Conservation (phyloP, 2,888 invertebrate genomes). For the Caradrina clavipalpis region DNA sequence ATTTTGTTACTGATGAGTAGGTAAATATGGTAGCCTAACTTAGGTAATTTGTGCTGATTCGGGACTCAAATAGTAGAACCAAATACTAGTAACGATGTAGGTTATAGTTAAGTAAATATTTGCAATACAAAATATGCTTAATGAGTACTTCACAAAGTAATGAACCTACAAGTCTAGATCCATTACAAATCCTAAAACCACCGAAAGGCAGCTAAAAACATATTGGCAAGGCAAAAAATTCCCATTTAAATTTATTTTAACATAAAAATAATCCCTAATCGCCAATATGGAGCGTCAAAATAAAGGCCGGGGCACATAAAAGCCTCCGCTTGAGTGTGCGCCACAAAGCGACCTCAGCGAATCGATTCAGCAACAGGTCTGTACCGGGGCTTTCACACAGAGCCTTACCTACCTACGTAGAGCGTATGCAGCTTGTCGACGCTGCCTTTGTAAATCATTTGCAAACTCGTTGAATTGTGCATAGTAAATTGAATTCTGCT, state of each 20-base stretch:
- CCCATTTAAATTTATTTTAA: slow-evolving; percentile 8
- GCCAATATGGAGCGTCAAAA: slow-evolving; percentile 51
- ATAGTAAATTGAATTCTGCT: slow-evolving; percentile 40
- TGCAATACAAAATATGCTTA: no score
- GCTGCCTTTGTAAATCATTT: slow-evolving; percentile 55
- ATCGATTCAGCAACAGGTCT: slow-evolving; percentile 87
- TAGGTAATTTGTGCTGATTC: no score
- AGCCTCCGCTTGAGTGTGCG: slow-evolving; percentile 71
- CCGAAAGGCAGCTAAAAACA: neutral
- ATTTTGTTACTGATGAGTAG: no score
- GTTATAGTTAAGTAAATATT: no score
- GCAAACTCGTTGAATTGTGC: slow-evolving; percentile 38
- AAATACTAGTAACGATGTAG: no score
- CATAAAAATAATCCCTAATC: slow-evolving; percentile 27
- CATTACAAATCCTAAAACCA: neutral
- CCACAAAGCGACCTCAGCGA: slow-evolving; percentile 72
- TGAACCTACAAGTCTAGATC: neutral
- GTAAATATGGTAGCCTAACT: no score
- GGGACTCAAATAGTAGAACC: no score
- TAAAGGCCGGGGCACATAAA: slow-evolving; percentile 65
- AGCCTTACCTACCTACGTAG: slow-evolving; percentile 43
- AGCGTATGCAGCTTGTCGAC: slow-evolving; percentile 55
- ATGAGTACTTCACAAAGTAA: neutral
- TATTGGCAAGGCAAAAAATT: neutral
- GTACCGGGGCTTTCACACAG: slow-evolving; percentile 66